Conservation (phyloP, 2,113 vertebrate species). For the Meles meles region DNA sequence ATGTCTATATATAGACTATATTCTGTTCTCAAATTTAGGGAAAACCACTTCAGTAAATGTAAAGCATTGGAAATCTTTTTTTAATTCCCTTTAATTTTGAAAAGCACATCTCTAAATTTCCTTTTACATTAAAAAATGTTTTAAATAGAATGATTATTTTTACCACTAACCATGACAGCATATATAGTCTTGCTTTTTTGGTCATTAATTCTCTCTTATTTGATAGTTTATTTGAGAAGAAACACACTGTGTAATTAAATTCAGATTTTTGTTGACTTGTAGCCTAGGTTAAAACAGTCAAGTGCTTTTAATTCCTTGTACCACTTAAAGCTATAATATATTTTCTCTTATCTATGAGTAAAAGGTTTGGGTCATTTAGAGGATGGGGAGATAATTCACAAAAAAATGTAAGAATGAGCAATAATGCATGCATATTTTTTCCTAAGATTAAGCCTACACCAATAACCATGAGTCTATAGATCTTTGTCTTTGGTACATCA, state of each 20-base stretch:
- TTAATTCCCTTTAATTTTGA: slow-evolving; percentile 5
- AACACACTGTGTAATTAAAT: slow-evolving; percentile 64
- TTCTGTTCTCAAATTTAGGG: background rate
- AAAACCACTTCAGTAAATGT: background rate
- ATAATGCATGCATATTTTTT: background rate
- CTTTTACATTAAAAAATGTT: slow-evolving; percentile 19
- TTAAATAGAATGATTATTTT: slow-evolving; percentile 42
- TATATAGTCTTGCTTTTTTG: background rate
- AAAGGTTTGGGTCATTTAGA: background rate
- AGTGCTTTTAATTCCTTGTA: slow-evolving; percentile 59
- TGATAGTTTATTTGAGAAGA: slow-evolving; percentile 58
- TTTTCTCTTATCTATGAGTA: background rate
- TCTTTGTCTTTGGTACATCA: background rate
- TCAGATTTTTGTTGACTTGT: slow-evolving; percentile 65
- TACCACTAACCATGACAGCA: background rate
- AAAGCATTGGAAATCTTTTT: background rate
- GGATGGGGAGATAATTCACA: background rate
- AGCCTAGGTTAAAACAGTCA: slow-evolving; percentile 51
- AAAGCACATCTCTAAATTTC: background rate
- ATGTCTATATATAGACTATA: background rate
- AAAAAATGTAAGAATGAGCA: background rate
- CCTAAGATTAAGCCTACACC: background rate
- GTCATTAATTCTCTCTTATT: slow-evolving; percentile 38
- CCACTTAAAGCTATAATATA: background rate
- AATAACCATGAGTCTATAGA: background rate